Base-by-base conservation (phyloP, 2,888 invertebrate genomes). In the Dromius quadrimaculatus region DNA sequence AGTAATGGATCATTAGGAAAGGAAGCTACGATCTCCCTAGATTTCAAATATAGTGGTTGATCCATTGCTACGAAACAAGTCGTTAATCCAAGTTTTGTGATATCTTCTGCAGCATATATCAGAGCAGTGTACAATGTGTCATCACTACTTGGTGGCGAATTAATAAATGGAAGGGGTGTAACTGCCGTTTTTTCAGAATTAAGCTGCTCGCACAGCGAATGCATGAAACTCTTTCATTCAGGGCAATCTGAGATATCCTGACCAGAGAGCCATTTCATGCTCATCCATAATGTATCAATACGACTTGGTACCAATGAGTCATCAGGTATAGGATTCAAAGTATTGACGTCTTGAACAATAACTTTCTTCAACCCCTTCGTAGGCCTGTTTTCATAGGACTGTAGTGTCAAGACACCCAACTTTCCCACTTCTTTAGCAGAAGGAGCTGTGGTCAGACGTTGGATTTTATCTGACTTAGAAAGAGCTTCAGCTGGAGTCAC, bases 121-220 rank as follows among this genome's bases (percentile, higher is more conserved):
- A 38, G n/a, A 38, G 38, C 38, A 38, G 38, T 38, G 38, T 38
- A 38, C 38, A 38, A 38, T n/a, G 38, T 38, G n/a, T 38, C 38
- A n/a, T 38, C 38, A 38, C 2, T n/a, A 38, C 38, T 38, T n/a
- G 38, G 38, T 4, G 38, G 32, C 3, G 38, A 6, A 38, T 38
- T 38, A 6, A 38, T 38, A n/a, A 38, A 38, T 4, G 38, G 38
- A 38, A 38, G n/a, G n/a, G 38, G 38, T 38, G n/a, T n/a, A 38
- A 38, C n/a, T 38, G 38, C 38, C 3, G n/a, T 38, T 38, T n/a
- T n/a, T n/a, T n/a, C n/a, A n/a, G n/a, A n/a, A n/a, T n/a, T n/a
- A n/a, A n/a, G n/a, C n/a, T n/a, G n/a, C n/a, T n/a, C n/a, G n/a
- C n/a, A n/a, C n/a, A n/a, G n/a, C n/a, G n/a, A n/a, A n/a, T n/a